A percentile compares a stretch with the other conserved stretches of the same genome.
Conservation (phyloP, 2,797 vertebrate species). For the Emys orbicularis region DNA sequence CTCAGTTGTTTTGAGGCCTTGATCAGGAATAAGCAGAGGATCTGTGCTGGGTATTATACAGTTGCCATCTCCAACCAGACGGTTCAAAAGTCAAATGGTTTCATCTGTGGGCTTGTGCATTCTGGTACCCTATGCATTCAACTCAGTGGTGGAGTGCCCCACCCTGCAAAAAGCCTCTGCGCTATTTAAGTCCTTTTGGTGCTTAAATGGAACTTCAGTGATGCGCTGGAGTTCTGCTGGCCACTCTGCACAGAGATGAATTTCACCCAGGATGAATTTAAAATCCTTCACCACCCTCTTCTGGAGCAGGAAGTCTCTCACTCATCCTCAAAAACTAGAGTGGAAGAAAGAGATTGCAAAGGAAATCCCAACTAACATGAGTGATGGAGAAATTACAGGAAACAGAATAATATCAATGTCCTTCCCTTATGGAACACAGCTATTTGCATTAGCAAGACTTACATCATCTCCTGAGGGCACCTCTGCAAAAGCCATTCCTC, state of each 20-base stretch:
- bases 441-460: background rate
- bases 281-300: background rate
- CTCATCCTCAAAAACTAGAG: background rate
- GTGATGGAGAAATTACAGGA: accelerated
- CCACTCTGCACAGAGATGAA: accelerated
- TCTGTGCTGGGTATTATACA: background rate
- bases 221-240: accelerated
- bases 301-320: accelerated
- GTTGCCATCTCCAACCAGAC: background rate
- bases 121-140: background rate
- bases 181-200: background rate
- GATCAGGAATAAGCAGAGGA: background rate
- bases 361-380: accelerated
- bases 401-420: accelerated
- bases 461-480: background rate
- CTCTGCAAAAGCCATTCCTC: background rate
- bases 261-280: accelerated
- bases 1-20: background rate
- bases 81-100: background rate
- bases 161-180: background rate
- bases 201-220: background rate
- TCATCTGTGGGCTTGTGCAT: background rate
- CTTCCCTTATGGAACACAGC: accelerated
- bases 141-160: background rate
- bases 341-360: background rate